phyloP scores from a whole-genome alignment of 2,113 vertebrate genomes.

The Myotis brandtii region DNA sequence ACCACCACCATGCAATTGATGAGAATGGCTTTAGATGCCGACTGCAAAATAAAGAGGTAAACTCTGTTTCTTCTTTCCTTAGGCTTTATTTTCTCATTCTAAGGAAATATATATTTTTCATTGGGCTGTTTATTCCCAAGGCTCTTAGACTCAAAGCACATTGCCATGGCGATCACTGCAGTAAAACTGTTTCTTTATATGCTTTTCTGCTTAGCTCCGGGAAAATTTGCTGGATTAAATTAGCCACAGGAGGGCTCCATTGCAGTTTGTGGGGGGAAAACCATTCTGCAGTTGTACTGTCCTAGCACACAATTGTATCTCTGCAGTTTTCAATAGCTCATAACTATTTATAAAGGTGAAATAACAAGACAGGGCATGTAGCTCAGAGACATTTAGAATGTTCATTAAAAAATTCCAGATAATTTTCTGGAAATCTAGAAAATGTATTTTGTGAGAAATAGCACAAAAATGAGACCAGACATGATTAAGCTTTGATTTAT shows the following conservation, averaged over 20 bases:
- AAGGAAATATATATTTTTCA: not conserved
- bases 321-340: not conserved
- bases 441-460: conserved; percentile 22
- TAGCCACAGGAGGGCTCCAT: conserved; percentile 48
- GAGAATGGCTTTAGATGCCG: not conserved
- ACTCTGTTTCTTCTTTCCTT: not conserved
- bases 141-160: not conserved
- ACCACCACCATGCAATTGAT: not conserved
- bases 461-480: conserved; percentile 27
- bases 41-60: not conserved
- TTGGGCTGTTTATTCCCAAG: not conserved
- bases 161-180: conserved; percentile 1
- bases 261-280: not conserved
- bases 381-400: not conserved
- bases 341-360: not conserved
- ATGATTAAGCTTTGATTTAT: conserved; percentile 1
- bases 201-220: conserved; percentile 51
- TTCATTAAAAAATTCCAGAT: not conserved
- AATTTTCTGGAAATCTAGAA: conserved; percentile 5
- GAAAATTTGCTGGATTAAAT: conserved; percentile 31
- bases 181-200: not conserved
- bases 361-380: not conserved
- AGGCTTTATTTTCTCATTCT: conserved; percentile 24
- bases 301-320: not conserved
- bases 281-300: not conserved